A percentile compares a stretch with the other conserved stretches of the same genome.
Conservation (phyloP, 2,797 vertebrate genomes). For the Lates japonicus region DNA sequence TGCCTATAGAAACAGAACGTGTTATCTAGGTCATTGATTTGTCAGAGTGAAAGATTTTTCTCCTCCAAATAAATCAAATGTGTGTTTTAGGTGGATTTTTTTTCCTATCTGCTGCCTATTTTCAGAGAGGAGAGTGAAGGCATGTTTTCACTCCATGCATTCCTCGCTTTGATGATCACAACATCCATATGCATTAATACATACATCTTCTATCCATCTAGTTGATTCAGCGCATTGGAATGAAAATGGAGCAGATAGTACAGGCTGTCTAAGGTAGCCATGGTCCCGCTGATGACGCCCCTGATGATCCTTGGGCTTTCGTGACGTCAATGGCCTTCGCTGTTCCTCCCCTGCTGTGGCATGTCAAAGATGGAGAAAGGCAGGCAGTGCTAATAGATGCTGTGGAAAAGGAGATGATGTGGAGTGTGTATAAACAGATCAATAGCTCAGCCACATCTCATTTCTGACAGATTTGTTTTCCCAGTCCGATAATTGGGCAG, state of each 20-base stretch:
- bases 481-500: slow-evolving; percentile 70
- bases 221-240: neutral
- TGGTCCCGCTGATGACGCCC: neutral
- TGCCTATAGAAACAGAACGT: neutral
- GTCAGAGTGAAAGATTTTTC: neutral
- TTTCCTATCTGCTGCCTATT: neutral
- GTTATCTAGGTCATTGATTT: neutral
- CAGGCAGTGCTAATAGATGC: slow-evolving; percentile 36
- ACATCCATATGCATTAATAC: neutral
- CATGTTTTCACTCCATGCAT: neutral
- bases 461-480: slow-evolving; percentile 75
- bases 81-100: neutral
- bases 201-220: too few relatives aligned
- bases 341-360: slow-evolving; percentile 26
- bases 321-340: slow-evolving; percentile 30
- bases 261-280: neutral
- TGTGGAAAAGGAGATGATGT: slow-evolving; percentile 40
- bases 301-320: neutral
- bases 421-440: slow-evolving; percentile 73
- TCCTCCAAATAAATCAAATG: neutral
- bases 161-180: slow-evolving; percentile 8
- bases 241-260: slow-evolving; percentile 12
- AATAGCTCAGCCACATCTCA: slow-evolving; percentile 68
- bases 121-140: neutral
- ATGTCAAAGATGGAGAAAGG: slow-evolving; percentile 19